phyloP scores from a whole-genome alignment of 2,888 invertebrate species.

The Antheraea yamamai region DNA sequence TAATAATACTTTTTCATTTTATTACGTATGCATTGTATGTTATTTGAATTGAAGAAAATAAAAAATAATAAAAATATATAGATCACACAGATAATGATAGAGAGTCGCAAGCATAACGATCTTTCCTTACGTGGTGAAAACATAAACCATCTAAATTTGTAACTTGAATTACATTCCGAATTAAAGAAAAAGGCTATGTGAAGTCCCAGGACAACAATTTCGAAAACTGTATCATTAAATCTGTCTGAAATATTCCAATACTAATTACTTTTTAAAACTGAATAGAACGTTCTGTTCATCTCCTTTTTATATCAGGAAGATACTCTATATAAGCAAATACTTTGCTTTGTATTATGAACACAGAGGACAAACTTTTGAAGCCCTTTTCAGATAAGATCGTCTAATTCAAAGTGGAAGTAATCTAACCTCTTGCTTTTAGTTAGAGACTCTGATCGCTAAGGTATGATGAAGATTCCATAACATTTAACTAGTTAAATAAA shows the following conservation, averaged over 20 bases:
- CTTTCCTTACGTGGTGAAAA: too few relatives aligned
- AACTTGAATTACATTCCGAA: too few relatives aligned
- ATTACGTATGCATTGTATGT: too few relatives aligned
- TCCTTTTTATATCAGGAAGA: neutral
- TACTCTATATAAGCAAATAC: neutral
- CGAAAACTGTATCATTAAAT: neutral
- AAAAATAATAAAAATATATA: too few relatives aligned
- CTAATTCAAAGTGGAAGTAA: neutral
- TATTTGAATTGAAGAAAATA: too few relatives aligned
- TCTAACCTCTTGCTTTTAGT: neutral
- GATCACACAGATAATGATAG: too few relatives aligned
- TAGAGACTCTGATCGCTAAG: neutral
- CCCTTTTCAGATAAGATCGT: neutral
- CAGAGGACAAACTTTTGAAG: neutral
- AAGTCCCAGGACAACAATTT: neutral
- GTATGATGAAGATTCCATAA: neutral
- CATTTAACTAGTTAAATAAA: too few relatives aligned
- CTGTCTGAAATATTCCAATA: neutral
- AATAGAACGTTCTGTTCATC: neutral
- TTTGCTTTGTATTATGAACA: neutral
- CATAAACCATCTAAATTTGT: too few relatives aligned
- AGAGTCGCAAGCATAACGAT: too few relatives aligned
- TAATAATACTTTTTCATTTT: too few relatives aligned
- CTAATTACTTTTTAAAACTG: neutral
- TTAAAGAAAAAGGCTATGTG: too few relatives aligned